Evolutionary conservation across 2,888 invertebrate species (phyloP).

Genomic region (Iphiclides podalirius): DNA sequence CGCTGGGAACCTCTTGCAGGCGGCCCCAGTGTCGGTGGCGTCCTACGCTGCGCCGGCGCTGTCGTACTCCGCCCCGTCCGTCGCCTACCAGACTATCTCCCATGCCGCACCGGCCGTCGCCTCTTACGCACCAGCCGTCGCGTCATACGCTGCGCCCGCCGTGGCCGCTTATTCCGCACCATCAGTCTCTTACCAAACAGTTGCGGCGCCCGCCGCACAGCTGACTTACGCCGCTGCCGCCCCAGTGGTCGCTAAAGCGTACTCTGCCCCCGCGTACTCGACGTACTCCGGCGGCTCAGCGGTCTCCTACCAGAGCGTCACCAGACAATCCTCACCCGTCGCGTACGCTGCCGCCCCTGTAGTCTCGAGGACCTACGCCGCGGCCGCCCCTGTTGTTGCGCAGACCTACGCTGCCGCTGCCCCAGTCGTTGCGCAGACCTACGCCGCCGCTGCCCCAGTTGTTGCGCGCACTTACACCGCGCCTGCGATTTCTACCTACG

Average conservation of each 20-base stretch:
- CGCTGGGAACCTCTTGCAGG: slow-evolving; percentile 61
- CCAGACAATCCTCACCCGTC: slow-evolving; percentile 25
- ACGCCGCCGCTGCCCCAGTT: slow-evolving; percentile 32
- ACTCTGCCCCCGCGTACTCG: slow-evolving; percentile 41
- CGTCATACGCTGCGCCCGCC: slow-evolving; percentile 29
- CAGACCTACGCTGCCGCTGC: slow-evolving; percentile 43
- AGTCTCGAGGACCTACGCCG: slow-evolving; percentile 33
- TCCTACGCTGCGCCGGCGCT: slow-evolving; percentile 37
- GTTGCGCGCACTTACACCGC: slow-evolving; percentile 31
- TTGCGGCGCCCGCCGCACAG: slow-evolving; percentile 25
- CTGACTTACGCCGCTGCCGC: slow-evolving; percentile 30
- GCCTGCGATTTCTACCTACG: slow-evolving; percentile 14
- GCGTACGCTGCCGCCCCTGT: slow-evolving; percentile 30
- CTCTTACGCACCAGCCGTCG: slow-evolving; percentile 62
- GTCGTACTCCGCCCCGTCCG: slow-evolving; percentile 36
- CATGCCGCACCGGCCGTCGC: slow-evolving; percentile 35
- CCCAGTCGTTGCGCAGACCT: slow-evolving; percentile 26
- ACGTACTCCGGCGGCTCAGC: slow-evolving; percentile 37
- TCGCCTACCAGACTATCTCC: slow-evolving; percentile 12
- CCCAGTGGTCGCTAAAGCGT: slow-evolving; percentile 34
- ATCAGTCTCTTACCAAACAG: slow-evolving; percentile 33
- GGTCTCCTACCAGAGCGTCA: slow-evolving; percentile 31
- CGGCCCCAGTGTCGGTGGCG: slow-evolving; percentile 44
- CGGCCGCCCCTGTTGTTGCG: slow-evolving; percentile 33
- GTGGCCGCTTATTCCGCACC: slow-evolving; percentile 23